Base-by-base conservation (phyloP, 2,113 vertebrate genomes). In the Leucoraja erinaceus region DNA sequence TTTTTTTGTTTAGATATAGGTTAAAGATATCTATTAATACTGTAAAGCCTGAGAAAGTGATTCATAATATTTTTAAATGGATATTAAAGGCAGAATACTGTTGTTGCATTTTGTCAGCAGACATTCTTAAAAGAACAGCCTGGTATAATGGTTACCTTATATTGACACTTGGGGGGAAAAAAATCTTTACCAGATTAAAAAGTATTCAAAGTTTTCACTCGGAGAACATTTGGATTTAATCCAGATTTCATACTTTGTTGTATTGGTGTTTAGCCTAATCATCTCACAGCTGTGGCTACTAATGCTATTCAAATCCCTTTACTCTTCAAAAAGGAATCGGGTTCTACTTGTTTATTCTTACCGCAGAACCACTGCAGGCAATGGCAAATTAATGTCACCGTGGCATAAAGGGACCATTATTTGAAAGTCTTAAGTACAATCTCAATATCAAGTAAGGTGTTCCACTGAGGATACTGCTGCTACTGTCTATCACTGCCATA, bases 301-400 rank as follows among this genome's bases (percentile, higher is more conserved):
- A 91, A 74, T 54, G 59, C 70, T 91, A 91, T 91, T 74, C 66
- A 72, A 91, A 72, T 91, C 90, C 33, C 90, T 91, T 54, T 54
- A 47, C 90, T 74, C 68, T 68, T 91, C 66, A 54, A 54, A 91
- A 47, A 91, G 68, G 63, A 91, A 91, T 72, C 66, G 47, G 68
- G 38, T 33, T 91, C 66, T 22, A 70, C 90, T 91, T 91, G 90
- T 91, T 91, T 91, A 72, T 91, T 91, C 88, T 54, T 74, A 91
- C 66, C 33, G 72, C 63, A 54, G 20, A 74, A 54, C 90, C 33
- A 91, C 90, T 91, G 90, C 90, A 91, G 90, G 90, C 90, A 91
- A 91, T 91, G 90, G 90, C 38, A 91, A 72, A 91, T 91, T 91
- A 91, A 91, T 91, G 90, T 91, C 90, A 91, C 68, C 54, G 66